Percentiles rank a stretch among this genome's conserved stretches.
Conservation (phyloP, 1,140 invertebrate genomes). For the Dendrolimus punctatus region DNA sequence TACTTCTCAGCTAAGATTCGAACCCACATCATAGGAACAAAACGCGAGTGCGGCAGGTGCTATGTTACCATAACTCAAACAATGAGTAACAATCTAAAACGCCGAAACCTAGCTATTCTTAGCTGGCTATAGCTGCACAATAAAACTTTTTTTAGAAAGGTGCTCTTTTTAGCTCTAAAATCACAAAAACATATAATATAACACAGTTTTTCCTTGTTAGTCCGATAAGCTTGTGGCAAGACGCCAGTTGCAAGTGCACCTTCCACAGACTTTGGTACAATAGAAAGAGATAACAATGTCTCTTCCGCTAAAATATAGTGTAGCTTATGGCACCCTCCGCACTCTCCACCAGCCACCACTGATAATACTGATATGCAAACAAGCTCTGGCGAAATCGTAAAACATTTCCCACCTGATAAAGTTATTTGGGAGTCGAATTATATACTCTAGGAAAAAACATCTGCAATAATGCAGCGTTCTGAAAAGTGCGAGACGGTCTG, state of each 20-base stretch:
- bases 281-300: conserved; percentile 47
- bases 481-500: too few species aligned
- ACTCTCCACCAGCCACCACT: conserved; percentile 39
- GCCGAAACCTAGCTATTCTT: too few species aligned
- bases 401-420: conserved; percentile 55
- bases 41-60: too few species aligned
- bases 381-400: conserved; percentile 47
- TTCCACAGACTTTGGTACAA: conserved; percentile 34
- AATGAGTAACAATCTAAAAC: too few species aligned
- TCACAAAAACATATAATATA: not conserved
- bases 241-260: conserved; percentile 28
- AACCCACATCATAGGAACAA: too few species aligned
- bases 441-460: conserved; percentile 28
- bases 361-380: conserved; percentile 66
- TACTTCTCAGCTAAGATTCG: too few species aligned
- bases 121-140: too few species aligned
- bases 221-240: conserved; percentile 19
- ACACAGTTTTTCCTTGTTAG: conserved; percentile 7
- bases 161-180: not conserved
- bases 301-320: conserved; percentile 50
- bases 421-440: conserved; percentile 45
- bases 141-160: too few species aligned
- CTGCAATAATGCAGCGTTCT: too few species aligned
- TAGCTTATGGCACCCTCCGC: conserved; percentile 33
- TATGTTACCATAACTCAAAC: too few species aligned